Evolutionary conservation across 2,888 invertebrate genomes (phyloP), one percentile per base, ranked within the genome.

Genomic region (Cephus spinipes): DNA sequence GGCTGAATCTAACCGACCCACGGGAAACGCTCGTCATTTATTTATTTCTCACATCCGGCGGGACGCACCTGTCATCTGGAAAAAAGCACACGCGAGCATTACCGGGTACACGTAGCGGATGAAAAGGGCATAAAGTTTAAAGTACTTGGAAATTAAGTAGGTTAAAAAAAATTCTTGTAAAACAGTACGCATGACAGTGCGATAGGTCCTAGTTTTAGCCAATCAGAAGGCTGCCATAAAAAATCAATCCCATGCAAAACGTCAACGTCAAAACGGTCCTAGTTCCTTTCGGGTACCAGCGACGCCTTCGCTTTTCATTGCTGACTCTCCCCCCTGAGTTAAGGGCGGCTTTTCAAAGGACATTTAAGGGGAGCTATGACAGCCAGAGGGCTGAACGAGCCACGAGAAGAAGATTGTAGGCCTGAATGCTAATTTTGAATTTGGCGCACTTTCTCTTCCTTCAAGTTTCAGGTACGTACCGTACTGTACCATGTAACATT

Each of bases 1-100:
- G 85, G 84, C 85, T 83, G 79, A 76, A 81, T 80, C 81, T 77
- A 80, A 79, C 71, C 69, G 35, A 79, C 85, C 83, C 86, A 40
- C 78, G 86, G 88, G 87, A 87, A 87, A 88, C 85, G 84, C 87
- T 85, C 87, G 86, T 89, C 88, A 88, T 87, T 90, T 89, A 89
- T 89, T 88, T 89, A 88, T 88, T 89, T 83, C 84, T 82, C 83
- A 79, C 85, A 83, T 84, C 82, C 85, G 80, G 79, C 73, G 77
- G 74, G 78, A 83, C 82, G 80, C 80, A 83, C 82, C 81, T 83
- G 83, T 81, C 81, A 31, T 23, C 71, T 33, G 23, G 3, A 23
- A 15, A n/a, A 71, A 33, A 33, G 71, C 23, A 9, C 71, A 71
- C 15, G 30, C 23, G 4, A 11, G 32, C 15, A 55, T 55, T 55